Percentiles rank a stretch among this genome's conserved stretches.
These are phyloP conservation scores for Heliconius eleuchia DNA, from an alignment of 1,140 invertebrate species.

Conservation along the genomic window DNA sequence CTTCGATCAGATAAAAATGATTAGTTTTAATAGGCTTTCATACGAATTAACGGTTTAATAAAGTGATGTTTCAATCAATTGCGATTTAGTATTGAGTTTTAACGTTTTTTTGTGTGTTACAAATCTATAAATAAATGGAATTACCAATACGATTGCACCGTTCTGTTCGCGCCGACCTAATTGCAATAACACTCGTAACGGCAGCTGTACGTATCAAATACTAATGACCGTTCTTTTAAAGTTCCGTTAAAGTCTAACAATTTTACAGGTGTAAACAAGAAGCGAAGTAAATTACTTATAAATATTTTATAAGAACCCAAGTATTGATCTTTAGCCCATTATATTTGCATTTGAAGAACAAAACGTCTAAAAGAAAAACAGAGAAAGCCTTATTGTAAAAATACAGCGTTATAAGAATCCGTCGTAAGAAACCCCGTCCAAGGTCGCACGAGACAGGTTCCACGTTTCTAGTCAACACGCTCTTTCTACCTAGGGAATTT, in stretches of 20 bases:
- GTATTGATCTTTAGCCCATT: background rate
- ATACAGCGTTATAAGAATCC: constrained; percentile 10
- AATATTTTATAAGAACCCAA: constrained; percentile 4
- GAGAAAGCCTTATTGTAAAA: constrained; percentile 6
- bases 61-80: constrained; percentile 8
- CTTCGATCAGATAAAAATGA: constrained; percentile 17
- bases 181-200: background rate
- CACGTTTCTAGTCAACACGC: constrained; percentile 15
- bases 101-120: background rate
- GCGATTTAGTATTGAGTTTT: background rate
- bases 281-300: background rate
- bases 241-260: background rate
- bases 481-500: constrained; percentile 1
- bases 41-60: background rate
- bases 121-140: constrained; percentile 10
- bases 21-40: background rate
- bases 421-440: constrained; percentile 15
- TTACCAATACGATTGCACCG: constrained; percentile 1
- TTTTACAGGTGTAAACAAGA: background rate
- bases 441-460: constrained; percentile 22
- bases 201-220: background rate
- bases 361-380: background rate
- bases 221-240: background rate
- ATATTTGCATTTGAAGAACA: background rate
- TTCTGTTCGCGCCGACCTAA: background rate